Evolutionary conservation across 2,888 invertebrate species (phyloP), one percentile per base, ranked within the genome.

Genomic region (Eupithecia insigniata): DNA sequence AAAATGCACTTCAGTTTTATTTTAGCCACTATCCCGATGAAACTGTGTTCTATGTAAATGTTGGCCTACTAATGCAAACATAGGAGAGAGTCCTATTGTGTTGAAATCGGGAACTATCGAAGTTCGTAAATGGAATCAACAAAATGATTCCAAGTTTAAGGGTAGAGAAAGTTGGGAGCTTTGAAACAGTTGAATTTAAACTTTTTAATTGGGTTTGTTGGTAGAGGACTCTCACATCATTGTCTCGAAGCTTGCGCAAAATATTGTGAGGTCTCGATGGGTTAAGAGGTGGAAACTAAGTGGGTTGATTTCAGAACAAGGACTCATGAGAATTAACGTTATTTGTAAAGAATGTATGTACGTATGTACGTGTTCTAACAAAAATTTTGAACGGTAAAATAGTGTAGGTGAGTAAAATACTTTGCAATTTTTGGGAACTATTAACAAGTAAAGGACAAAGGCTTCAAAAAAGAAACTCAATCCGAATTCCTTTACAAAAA

Each of bases 401-500:
- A 26, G 51, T 51, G 51, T 51, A 10, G 12, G 3, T 5, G n/a
- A 12, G 26, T 12, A 14, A 26, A 22, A 55, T 55, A 12, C 4
- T 8, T 26, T 55, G 26, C 3, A 12, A 14, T 5, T 55, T 55
- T 26, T 14, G 1, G 26, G 26, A 14, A 26, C 14, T 55, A n/a
- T 60, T 22, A 10, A 22, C 28, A 61, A 60, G 18, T 14, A 30
- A 28, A 34, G 12, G 12, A 34, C 32, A 39, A 64, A 26, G 36
- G 5, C 22, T 1, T 34, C 8, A 5, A 64, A 39, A 36, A 32
- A 43, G 26, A 43, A 68, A 60, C 60, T 43, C 36, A 70, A 73
- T 73, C 55, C 16, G 69, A 75, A 75, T 69, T 69, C 61, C 69
- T 67, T 62, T 74, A 66, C 46, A 74, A 74, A 75, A 74, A 76